Percentiles rank a stretch among this genome's conserved stretches.
phyloP scores from a whole-genome alignment of 1,140 invertebrate genomes.

The Pomacea maculata region DNA sequence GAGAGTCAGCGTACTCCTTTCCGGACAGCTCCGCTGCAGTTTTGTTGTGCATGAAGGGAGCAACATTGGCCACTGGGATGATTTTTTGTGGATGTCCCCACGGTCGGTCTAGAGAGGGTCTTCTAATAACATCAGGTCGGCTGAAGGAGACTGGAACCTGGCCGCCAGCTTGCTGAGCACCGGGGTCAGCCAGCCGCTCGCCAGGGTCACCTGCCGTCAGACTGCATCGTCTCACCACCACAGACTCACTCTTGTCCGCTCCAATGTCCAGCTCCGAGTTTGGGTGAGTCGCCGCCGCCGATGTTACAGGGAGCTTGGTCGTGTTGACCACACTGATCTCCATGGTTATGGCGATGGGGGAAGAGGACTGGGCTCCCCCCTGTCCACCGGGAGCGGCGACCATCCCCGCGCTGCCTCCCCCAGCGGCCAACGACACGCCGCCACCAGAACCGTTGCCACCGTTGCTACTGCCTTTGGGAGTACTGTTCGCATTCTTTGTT shows the following conservation, averaged over 20 bases:
- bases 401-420: too few relatives aligned
- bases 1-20: background rate
- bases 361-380: too few relatives aligned
- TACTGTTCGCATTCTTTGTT: background rate
- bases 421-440: too few relatives aligned
- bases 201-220: constrained; percentile 9
- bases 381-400: too few relatives aligned
- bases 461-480: background rate
- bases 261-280: background rate
- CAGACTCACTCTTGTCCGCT: background rate
- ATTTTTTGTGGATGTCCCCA: constrained; percentile 42
- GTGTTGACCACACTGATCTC: background rate
- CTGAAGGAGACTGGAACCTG: constrained; percentile 7
- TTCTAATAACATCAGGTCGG: constrained; percentile 25
- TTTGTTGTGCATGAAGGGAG: constrained; percentile 49
- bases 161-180: background rate
- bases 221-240: constrained; percentile 19
- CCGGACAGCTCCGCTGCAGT: constrained; percentile 11
- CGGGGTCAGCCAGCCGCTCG: background rate
- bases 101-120: constrained; percentile 34
- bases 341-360: background rate
- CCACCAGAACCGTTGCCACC: background rate
- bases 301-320: background rate
- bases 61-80: constrained; percentile 56
- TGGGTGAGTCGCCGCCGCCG: background rate